These are phyloP conservation scores for Gallinago nigripennis DNA, from an alignment of 2,797 vertebrate species.

Conservation along the genomic window DNA sequence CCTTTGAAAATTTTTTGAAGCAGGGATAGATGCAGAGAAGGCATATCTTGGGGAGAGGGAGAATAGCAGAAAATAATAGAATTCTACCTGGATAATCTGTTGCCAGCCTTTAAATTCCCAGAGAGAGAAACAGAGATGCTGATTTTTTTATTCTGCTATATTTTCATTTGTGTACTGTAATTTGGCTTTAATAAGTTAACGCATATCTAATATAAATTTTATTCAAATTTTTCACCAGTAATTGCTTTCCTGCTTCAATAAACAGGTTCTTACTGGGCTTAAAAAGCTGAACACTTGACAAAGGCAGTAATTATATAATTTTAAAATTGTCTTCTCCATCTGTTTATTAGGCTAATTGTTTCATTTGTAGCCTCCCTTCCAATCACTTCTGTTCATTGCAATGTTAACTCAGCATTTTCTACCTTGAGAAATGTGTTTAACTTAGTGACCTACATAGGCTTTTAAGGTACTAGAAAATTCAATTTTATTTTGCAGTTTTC, in stretches of 20 bases:
- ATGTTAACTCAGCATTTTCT: conserved; percentile 45
- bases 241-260: neutral
- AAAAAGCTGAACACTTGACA: neutral
- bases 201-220: neutral
- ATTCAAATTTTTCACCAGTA: neutral
- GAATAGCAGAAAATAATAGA: neutral
- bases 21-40: neutral
- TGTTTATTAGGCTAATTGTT: conserved; percentile 50
- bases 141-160: neutral
- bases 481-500: neutral
- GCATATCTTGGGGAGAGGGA: neutral
- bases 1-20: neutral
- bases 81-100: neutral
- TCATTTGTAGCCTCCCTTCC: neutral
- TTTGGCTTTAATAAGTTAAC: neutral
- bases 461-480: neutral
- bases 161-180: neutral
- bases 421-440: conserved; percentile 15
- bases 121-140: neutral
- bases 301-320: neutral
- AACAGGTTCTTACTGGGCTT: neutral
- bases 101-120: neutral
- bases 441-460: conserved; percentile 2
- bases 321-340: neutral
- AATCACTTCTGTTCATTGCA: neutral